These are phyloP conservation scores for Cottus gobio DNA, from an alignment of 2,113 vertebrate genomes.

Conservation along the genomic window DNA sequence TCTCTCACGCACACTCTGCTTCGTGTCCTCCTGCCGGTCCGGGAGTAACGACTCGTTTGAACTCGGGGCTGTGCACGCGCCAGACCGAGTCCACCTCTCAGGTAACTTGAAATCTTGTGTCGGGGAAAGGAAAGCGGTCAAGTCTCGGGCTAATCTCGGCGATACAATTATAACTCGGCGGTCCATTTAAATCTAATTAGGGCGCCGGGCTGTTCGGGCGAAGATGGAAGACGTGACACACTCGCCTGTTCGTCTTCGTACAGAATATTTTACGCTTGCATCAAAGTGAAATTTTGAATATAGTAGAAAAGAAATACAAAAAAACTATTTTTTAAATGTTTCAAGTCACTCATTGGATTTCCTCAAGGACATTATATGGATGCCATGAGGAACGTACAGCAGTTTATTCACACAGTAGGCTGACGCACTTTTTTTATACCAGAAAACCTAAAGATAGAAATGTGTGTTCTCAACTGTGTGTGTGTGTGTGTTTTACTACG, in stretches of 20 bases:
- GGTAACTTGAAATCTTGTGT: slow-evolving; percentile 53
- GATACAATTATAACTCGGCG: slow-evolving; percentile 31
- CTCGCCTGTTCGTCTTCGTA: slow-evolving; percentile 6
- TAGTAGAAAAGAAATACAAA: neutral
- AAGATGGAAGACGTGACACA: slow-evolving; percentile 61
- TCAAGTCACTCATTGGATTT: neutral
- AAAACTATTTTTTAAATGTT: neutral
- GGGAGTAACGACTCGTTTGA: neutral
- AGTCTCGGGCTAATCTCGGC: slow-evolving; percentile 9
- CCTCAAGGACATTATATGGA: slow-evolving; percentile 10
- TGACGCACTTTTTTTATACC: neutral
- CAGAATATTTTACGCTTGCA: neutral
- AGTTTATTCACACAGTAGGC: slow-evolving; percentile 1
- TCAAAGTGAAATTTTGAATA: neutral
- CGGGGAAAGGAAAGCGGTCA: neutral
- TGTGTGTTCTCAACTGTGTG: neutral
- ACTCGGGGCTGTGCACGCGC: slow-evolving; percentile 1
- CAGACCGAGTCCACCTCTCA: slow-evolving; percentile 27
- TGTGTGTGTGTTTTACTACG: neutral
- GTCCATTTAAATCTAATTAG: slow-evolving; percentile 53
- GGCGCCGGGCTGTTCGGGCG: slow-evolving; percentile 28
- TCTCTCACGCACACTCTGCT: neutral
- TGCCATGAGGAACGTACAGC: neutral
- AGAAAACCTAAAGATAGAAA: neutral
- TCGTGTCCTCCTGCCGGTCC: neutral